Percentiles rank a stretch among this genome's conserved stretches.
Conservation (phyloP, 1,140 invertebrate genomes). For the Apis laboriosa region DNA sequence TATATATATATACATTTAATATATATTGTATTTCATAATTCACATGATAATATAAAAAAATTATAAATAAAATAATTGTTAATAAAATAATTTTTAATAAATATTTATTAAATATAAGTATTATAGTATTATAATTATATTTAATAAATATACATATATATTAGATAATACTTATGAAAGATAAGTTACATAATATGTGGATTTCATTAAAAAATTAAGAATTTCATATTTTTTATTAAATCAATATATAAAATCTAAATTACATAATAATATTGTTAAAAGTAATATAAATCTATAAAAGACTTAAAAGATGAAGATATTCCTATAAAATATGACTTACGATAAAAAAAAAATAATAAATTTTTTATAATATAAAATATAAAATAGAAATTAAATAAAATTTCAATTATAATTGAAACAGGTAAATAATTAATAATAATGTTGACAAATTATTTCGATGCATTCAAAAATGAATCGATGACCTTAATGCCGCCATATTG, state of each 20-base stretch:
- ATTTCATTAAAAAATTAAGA: constrained; percentile 6
- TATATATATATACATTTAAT: neutral
- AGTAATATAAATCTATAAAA: too few species aligned
- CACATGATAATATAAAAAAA: neutral
- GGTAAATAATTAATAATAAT: neutral
- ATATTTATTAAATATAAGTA: neutral
- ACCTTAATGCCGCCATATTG: constrained; percentile 74
- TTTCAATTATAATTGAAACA: neutral
- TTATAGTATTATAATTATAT: too few species aligned
- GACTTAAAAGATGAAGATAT: neutral
- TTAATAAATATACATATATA: neutral
- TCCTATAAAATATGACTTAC: neutral
- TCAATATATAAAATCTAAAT: neutral
- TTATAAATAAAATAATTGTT: neutral
- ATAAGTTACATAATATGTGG: constrained; percentile 56
- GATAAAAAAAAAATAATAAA: neutral
- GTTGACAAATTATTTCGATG: neutral
- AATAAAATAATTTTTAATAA: neutral
- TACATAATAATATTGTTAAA: neutral
- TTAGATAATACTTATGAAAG: constrained; percentile 58
- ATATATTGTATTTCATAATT: neutral
- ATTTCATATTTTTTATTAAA: neutral
- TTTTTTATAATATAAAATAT: neutral
- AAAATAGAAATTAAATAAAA: neutral
- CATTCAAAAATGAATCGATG: constrained; percentile 51